A percentile compares a stretch with the other conserved stretches of the same genome.
These are phyloP conservation scores for Egretta garzetta DNA, from an alignment of 2,113 vertebrate genomes.

Conservation along the genomic window DNA sequence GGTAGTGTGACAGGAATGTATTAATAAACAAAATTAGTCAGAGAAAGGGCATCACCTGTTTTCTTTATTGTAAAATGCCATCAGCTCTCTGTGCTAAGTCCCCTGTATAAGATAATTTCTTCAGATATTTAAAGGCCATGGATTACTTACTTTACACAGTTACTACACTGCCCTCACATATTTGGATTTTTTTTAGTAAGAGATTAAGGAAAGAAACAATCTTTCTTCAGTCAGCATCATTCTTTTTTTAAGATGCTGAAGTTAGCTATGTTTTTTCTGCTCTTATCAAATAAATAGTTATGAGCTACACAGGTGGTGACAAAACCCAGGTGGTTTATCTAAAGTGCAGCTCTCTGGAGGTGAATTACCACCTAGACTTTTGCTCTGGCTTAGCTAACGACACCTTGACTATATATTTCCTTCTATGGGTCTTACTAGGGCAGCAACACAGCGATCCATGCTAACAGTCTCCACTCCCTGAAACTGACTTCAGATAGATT, in stretches of 20 bases:
- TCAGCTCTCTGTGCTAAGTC: background rate
- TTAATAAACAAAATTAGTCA: slow-evolving; percentile 19
- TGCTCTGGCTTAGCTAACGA: background rate
- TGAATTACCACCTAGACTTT: background rate
- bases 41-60: slow-evolving; percentile 10
- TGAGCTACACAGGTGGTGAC: background rate
- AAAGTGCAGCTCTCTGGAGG: background rate
- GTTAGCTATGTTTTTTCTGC: background rate
- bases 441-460: background rate
- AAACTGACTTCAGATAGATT: background rate
- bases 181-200: background rate
- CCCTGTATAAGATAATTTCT: background rate
- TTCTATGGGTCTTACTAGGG: background rate
- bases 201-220: background rate
- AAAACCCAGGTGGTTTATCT: background rate
- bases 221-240: background rate
- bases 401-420: background rate
- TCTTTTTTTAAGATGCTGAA: background rate
- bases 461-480: background rate
- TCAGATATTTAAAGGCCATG: background rate
- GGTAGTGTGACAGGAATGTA: background rate
- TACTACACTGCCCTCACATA: background rate
- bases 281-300: background rate
- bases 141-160: background rate
- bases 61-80: slow-evolving; percentile 26